Evolutionary conservation across 2,113 vertebrate genomes (phyloP).

Genomic region (Scartelaos histophorus): DNA sequence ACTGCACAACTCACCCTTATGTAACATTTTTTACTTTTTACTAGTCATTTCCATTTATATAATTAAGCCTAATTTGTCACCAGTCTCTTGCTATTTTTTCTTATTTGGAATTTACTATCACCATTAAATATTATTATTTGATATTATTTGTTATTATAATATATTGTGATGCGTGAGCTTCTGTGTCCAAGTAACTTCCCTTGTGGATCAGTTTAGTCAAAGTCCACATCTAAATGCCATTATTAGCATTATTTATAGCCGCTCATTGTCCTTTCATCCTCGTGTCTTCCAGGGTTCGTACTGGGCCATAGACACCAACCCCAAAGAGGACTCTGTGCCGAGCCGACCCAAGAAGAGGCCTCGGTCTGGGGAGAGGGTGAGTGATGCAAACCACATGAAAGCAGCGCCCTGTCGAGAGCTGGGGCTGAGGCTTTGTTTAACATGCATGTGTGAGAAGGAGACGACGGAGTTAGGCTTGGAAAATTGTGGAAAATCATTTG

Average conservation of each 20-base stretch:
- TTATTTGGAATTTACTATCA: no score
- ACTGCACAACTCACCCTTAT: no score
- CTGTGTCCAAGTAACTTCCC: no score
- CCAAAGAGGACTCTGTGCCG: conserved; percentile 85
- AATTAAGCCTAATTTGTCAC: no score
- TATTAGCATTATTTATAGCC: rapidly evolving
- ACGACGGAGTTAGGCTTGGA: not conserved
- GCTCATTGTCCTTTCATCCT: not conserved
- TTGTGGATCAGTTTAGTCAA: no score
- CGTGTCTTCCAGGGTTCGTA: conserved; percentile 80
- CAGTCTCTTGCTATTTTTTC: no score
- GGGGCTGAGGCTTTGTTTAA: not conserved
- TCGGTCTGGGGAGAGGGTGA: conserved; percentile 86
- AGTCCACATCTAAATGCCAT: not conserved
- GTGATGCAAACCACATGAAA: conserved; percentile 18
- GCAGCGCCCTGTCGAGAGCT: not conserved
- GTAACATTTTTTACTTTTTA: no score
- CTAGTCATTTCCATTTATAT: no score
- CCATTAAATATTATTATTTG: no score
- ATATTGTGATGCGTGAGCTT: no score
- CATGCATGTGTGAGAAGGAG: not conserved
- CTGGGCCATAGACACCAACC: conserved; percentile 90
- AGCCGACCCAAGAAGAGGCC: conserved; percentile 88
- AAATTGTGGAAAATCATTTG: not conserved
- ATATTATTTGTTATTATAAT: no score